phyloP scores from a whole-genome alignment of 1,140 invertebrate genomes.

The Drosophila oshimai region DNA sequence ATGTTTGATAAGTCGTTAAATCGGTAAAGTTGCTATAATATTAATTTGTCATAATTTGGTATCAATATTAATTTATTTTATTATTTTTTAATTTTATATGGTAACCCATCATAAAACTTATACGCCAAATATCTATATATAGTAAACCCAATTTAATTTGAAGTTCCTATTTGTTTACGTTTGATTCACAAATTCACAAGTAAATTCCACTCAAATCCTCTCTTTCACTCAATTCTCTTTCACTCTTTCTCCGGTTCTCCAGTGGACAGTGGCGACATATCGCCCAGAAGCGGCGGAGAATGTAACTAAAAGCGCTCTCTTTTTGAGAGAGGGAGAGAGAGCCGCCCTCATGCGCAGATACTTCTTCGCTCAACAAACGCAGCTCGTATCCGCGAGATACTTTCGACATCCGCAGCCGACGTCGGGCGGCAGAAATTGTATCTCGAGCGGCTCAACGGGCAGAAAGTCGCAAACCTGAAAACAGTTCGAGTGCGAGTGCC shows the following conservation, averaged over 20 bases:
- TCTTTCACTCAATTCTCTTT: constrained; percentile 9
- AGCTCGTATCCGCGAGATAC: constrained; percentile 24
- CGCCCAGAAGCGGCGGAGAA: constrained; percentile 21
- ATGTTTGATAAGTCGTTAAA: too few relatives aligned
- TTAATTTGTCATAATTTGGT: too few relatives aligned
- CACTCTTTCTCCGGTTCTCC: constrained; percentile 2
- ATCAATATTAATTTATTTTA: too few relatives aligned
- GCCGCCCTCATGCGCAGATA: constrained; percentile 15
- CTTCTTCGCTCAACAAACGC: background rate
- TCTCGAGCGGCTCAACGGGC: background rate
- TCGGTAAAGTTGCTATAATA: too few relatives aligned
- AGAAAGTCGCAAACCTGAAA: constrained; percentile 7
- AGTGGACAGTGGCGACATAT: constrained; percentile 42
- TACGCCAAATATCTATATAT: too few relatives aligned
- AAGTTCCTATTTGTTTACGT: constrained; percentile 28
- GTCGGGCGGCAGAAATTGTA: background rate
- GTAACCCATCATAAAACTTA: too few relatives aligned
- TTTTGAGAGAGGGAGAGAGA: constrained; percentile 3
- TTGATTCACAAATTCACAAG: constrained; percentile 28
- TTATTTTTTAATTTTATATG: too few relatives aligned
- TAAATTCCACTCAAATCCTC: background rate
- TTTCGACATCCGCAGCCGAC: background rate
- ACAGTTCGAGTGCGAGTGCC: constrained; percentile 79
- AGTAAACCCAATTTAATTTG: constrained; percentile 5
- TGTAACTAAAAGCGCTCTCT: constrained; percentile 19